Evolutionary conservation across 2,113 vertebrate genomes (phyloP), one percentile per base, ranked within the genome.

Genomic region (Gymnobelideus leadbeateri): DNA sequence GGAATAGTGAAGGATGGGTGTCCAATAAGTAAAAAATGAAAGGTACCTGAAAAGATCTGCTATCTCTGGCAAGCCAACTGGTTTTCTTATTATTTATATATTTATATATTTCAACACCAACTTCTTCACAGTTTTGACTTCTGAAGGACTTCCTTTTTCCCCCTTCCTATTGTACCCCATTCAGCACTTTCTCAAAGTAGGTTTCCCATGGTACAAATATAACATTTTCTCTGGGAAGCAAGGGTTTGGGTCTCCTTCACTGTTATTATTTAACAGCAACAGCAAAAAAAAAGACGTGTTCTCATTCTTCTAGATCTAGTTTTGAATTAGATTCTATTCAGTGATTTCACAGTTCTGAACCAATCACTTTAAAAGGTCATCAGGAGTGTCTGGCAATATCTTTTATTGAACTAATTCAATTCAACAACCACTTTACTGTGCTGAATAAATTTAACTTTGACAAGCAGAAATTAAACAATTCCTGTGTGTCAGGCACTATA

Each of bases 261-360:
- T 94, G 89, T 91, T 89, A 57, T 96, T 94, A 5, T 93, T 25
- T 95, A 93, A 77, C 14, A 57, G 50, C 91, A 89, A 77, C 21
- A 94, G 49, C 3, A 37, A 50, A 25, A 14, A 54, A 23, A n/a
- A 51, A 12, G n/a, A 10, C 49, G 8, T 37, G 8, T 55, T 53
- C 5, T 94, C 28, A 3, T 9, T 57, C 9, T 14, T 51, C 9
- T 1, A 31, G 25, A 55, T 92, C 91, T 49, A 89, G 68, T 37
- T 92, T 26, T 16, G 49, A 28, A 94, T 43, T 43, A 43, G 37
- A 46, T 37, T 91, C n/a, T 23, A 1, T 14, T 77, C 61, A n/a
- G 61, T n/a, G n/a, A 84, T 43, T 43, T 84, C n/a, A 84, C n/a
- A 84, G n/a, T 23, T 43, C n/a, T 84, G 68, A 84, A 43, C 7